Evolutionary conservation across 2,888 invertebrate genomes (phyloP).

Genomic region (Microplitis manilae): DNA sequence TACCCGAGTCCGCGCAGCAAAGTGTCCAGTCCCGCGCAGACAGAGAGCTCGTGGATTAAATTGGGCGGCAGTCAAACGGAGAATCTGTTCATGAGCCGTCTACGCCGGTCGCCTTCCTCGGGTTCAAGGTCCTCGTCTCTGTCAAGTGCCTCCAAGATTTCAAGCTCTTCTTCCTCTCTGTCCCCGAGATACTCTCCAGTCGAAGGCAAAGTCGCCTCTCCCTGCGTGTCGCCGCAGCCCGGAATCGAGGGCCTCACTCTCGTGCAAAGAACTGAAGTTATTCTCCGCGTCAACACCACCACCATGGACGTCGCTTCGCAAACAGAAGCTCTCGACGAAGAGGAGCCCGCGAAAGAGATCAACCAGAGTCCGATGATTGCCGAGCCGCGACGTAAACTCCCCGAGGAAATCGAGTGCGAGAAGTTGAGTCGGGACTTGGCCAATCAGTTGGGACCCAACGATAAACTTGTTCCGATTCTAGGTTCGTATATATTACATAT

Average conservation of each 20-base stretch:
- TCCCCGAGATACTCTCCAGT: constrained; percentile 60
- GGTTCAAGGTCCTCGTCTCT: constrained; percentile 55
- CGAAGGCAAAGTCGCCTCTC: constrained; percentile 57
- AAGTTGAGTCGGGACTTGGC: constrained; percentile 78
- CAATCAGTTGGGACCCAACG: constrained; percentile 76
- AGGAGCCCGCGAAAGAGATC: constrained; percentile 55
- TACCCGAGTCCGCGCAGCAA: constrained; percentile 52
- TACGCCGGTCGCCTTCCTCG: constrained; percentile 42
- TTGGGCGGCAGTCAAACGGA: constrained; percentile 52
- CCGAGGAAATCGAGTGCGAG: constrained; percentile 87
- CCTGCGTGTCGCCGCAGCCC: constrained; percentile 64
- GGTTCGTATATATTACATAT: constrained; percentile 55
- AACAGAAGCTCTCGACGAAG: constrained; percentile 72
- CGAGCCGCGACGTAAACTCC: constrained; percentile 76
- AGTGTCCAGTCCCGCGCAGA: constrained; percentile 68
- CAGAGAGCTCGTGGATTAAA: constrained; percentile 60
- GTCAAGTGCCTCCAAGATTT: constrained; percentile 52
- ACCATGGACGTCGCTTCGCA: constrained; percentile 78
- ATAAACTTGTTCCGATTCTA: constrained; percentile 79
- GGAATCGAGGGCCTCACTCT: constrained; percentile 74
- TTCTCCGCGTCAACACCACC: constrained; percentile 76
- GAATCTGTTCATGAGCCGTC: constrained; percentile 37
- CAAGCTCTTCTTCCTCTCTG: constrained; percentile 55
- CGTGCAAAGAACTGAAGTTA: constrained; percentile 78
- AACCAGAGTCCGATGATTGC: constrained; percentile 63